These are phyloP conservation scores for Hyperoplus immaculatus DNA, from an alignment of 2,797 vertebrate species.

Conservation along the genomic window DNA sequence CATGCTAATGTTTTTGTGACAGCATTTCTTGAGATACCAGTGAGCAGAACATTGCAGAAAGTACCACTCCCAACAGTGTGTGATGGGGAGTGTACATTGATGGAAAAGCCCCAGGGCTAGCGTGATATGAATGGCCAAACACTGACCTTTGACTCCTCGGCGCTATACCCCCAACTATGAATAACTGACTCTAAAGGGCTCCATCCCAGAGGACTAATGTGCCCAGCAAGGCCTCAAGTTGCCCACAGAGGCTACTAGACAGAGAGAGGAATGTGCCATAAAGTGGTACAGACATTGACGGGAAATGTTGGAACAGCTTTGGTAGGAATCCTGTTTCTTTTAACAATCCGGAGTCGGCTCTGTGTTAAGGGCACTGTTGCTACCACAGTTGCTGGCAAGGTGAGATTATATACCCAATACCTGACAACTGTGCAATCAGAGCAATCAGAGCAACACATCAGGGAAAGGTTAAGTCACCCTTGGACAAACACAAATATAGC, in stretches of 20 bases:
- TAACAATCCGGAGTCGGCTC: slow-evolving; percentile 31
- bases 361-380: slow-evolving; percentile 18
- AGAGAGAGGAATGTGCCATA: slow-evolving; percentile 51
- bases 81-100: slow-evolving; percentile 57
- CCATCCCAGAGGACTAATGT: slow-evolving; percentile 73
- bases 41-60: slow-evolving; percentile 54
- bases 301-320: slow-evolving; percentile 42
- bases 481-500: neutral
- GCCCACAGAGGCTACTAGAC: slow-evolving; percentile 43
- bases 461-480: neutral
- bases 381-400: slow-evolving; percentile 9
- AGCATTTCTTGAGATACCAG: slow-evolving; percentile 35
- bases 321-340: slow-evolving; percentile 39
- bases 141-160: slow-evolving; percentile 70
- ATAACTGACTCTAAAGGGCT: slow-evolving; percentile 75
- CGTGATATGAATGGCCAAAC: slow-evolving; percentile 68
- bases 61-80: slow-evolving; percentile 22
- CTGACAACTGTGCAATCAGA: too few relatives aligned
- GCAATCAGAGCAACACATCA: neutral
- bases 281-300: slow-evolving; percentile 32
- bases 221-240: slow-evolving; percentile 58
- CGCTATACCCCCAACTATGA: slow-evolving; percentile 72
- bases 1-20: slow-evolving; percentile 33
- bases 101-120: slow-evolving; percentile 68
- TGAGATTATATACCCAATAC: slow-evolving; percentile 31